These are phyloP conservation scores for Acanthis flammea DNA, from an alignment of 2,797 vertebrate species.

Conservation along the genomic window DNA sequence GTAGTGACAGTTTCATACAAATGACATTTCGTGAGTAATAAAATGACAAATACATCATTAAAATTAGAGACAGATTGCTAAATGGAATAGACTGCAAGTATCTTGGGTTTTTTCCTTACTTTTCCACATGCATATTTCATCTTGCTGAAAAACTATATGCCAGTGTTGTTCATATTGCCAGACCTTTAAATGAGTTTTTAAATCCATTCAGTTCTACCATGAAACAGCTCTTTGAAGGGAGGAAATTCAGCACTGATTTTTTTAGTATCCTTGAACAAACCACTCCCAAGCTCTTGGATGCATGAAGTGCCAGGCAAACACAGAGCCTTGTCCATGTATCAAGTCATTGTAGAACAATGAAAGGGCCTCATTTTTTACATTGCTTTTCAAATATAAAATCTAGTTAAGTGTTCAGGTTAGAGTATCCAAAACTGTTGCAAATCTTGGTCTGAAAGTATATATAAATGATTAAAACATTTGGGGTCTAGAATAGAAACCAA, in stretches of 20 bases:
- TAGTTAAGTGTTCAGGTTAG: background rate
- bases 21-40: constrained; percentile 63
- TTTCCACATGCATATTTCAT: constrained; percentile 46
- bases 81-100: constrained; percentile 50
- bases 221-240: background rate
- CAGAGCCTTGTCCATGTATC: background rate
- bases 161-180: constrained; percentile 43
- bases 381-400: background rate
- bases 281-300: background rate
- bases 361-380: background rate
- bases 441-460: background rate
- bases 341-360: background rate
- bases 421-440: background rate
- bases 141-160: constrained; percentile 30
- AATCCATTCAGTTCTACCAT: constrained; percentile 17
- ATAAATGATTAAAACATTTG: background rate
- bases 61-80: constrained; percentile 68
- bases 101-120: constrained; percentile 27
- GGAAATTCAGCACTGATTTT: background rate
- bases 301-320: background rate
- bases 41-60: constrained; percentile 70
- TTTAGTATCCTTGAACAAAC: background rate
- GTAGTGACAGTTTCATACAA: constrained; percentile 59
- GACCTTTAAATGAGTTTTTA: constrained; percentile 23
- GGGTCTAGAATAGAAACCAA: background rate